phyloP scores from a whole-genome alignment of 1,140 invertebrate species.

The Diabrotica undecimpunctata region DNA sequence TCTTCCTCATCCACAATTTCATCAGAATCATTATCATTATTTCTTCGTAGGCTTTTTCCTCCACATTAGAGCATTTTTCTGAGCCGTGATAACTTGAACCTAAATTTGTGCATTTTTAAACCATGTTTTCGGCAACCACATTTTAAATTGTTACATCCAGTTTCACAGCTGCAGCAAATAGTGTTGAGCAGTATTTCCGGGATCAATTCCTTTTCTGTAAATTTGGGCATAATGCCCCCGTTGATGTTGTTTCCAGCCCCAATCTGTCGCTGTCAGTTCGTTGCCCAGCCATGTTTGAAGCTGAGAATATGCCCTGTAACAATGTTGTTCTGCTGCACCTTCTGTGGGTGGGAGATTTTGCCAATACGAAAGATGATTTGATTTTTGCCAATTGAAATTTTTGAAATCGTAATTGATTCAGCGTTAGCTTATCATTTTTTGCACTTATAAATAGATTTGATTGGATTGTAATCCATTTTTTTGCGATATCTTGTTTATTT shows the following conservation, averaged over 20 bases:
- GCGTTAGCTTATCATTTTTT: background rate
- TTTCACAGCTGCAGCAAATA: slow-evolving; percentile 19
- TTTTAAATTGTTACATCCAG: slow-evolving; percentile 11
- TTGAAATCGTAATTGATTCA: background rate
- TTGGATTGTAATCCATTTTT: background rate
- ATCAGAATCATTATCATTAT: slow-evolving; percentile 18
- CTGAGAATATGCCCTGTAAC: no score
- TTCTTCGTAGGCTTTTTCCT: slow-evolving; percentile 4
- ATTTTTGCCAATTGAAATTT: background rate
- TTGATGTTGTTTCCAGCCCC: slow-evolving; percentile 16
- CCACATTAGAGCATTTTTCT: no score
- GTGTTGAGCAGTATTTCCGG: slow-evolving; percentile 17
- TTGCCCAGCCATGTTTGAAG: no score
- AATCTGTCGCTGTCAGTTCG: no score
- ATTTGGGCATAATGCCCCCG: slow-evolving; percentile 15
- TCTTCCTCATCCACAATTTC: slow-evolving; percentile 26
- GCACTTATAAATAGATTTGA: background rate
- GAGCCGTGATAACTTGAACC: no score
- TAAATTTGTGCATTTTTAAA: no score
- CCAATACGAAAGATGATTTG: slow-evolving; percentile 14
- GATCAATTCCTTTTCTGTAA: slow-evolving; percentile 12
- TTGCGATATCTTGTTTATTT: no score
- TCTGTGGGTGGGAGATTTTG: slow-evolving; percentile 11
- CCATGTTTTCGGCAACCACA: no score
- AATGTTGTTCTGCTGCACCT: no score